Percentiles rank a stretch among this genome's conserved stretches.
phyloP scores from a whole-genome alignment of 1,140 invertebrate genomes.

The Trichomalopsis sarcophagae region DNA sequence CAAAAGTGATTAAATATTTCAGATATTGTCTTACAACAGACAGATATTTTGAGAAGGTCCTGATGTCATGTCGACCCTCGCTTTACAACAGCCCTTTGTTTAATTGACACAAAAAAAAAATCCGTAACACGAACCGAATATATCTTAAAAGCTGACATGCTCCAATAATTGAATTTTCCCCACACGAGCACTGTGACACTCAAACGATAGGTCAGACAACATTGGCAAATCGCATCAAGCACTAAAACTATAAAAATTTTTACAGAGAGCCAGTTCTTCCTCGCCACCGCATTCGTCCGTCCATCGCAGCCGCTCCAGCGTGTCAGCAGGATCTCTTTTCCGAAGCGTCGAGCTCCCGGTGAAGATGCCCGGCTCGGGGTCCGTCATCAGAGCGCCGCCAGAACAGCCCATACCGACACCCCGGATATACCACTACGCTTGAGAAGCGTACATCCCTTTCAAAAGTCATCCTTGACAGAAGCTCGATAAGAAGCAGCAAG shows the following conservation, averaged over 20 bases:
- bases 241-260: background rate
- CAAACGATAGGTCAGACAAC: too few species aligned
- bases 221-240: too few species aligned
- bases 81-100: too few species aligned
- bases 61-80: too few species aligned
- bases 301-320: too few species aligned
- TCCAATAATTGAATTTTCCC: too few species aligned
- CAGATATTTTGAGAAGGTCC: too few species aligned
- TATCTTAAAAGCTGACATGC: too few species aligned
- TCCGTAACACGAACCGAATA: too few species aligned
- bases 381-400: background rate
- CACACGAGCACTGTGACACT: too few species aligned
- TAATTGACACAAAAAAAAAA: too few species aligned
- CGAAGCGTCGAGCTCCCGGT: background rate
- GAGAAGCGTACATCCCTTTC: background rate
- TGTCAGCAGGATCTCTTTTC: background rate
- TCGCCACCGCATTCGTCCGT: background rate
- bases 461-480: background rate
- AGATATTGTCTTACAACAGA: background rate
- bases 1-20: constrained; percentile 1
- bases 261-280: background rate
- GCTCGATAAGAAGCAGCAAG: background rate
- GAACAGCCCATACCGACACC: background rate
- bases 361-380: background rate
- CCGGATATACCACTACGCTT: constrained; percentile 12